Base-by-base conservation (phyloP, 2,888 invertebrate species). In the Eupsilia transversa region DNA sequence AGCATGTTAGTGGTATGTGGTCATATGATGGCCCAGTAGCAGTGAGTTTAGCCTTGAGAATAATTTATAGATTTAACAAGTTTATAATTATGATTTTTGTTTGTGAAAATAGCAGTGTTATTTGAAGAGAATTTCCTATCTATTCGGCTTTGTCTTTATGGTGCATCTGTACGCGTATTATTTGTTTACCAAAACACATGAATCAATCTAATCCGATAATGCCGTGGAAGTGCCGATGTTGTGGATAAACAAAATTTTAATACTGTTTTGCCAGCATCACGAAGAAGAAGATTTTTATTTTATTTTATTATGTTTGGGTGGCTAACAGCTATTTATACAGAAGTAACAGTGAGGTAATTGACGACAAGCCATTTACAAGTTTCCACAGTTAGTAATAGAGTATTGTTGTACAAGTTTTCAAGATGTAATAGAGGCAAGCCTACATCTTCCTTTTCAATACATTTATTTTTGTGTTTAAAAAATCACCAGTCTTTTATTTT, bases 1-100 rank as follows among this genome's bases (percentile, higher is more conserved):
- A 65, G 5, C 20, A 4, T 67, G 46, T 82, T 67, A 72, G 33
- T 60, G 6, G 35, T 38, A 57, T 41, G 80, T 77, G 23, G 1
- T 38, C 35, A 52, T 59, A 20, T 27, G 33, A 20, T 27, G 33
- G 27, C n/a, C 27, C 35, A 23, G 43, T 60, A 54, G 14, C 52
- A 46, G 43, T 60, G 7, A 27, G 33, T 1, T 9, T 35, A n/a
- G 14, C 54, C 61, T 72, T 72, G 54, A 72, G 38, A 79, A 71
- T 38, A 38, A 76, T 33, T 33, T 61, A 17, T 46, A 61, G 43
- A 79, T 43, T 43, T 3, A 12, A 43, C 17, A 43, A 17, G 14
- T 43, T 43, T 43, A 2, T 43, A 17, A 0, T 17, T 43, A 6
- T 17, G 1, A 27, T 23, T 54, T 79, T 79, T n/a, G 17, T n/a